Percentiles rank a stretch among this genome's conserved stretches.
These are phyloP conservation scores for Cepaea nemoralis DNA, from an alignment of 1,140 invertebrate species.

Conservation along the genomic window DNA sequence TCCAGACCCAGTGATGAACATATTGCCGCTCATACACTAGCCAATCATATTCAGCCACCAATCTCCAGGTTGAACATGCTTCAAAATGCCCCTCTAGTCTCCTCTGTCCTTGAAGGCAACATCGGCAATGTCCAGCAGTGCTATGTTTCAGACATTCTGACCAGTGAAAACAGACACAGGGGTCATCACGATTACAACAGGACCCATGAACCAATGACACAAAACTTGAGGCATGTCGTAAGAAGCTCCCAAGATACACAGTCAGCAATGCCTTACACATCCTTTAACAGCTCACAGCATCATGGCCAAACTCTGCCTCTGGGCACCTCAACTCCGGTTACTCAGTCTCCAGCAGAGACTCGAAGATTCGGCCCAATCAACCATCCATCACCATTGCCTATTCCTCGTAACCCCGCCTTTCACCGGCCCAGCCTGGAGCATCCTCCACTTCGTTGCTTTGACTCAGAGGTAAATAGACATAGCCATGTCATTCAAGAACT, in stretches of 20 bases:
- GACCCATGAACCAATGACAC: background rate
- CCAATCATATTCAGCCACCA: background rate
- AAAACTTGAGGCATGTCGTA: background rate
- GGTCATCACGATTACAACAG: background rate
- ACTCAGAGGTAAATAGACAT: background rate
- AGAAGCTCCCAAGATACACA: background rate
- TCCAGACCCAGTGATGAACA: background rate
- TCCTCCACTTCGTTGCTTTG: background rate
- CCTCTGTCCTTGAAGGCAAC: background rate
- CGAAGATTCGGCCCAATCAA: conserved; percentile 13
- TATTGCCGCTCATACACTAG: background rate
- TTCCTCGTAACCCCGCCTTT: background rate
- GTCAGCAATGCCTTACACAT: background rate
- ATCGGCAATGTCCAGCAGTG: background rate
- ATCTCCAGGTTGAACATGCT: background rate
- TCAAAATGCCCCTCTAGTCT: background rate
- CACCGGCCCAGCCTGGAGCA: background rate
- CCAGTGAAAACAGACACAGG: background rate
- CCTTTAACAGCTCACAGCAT: background rate
- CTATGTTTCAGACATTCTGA: background rate
- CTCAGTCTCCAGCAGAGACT: conserved; percentile 15
- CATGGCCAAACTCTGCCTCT: background rate
- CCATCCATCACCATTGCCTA: conserved; percentile 11
- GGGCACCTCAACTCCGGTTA: conserved; percentile 20
- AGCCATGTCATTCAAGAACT: background rate